Evolutionary conservation across 2,797 vertebrate species (phyloP).

Genomic region (Hapalemur alaotrensis): DNA sequence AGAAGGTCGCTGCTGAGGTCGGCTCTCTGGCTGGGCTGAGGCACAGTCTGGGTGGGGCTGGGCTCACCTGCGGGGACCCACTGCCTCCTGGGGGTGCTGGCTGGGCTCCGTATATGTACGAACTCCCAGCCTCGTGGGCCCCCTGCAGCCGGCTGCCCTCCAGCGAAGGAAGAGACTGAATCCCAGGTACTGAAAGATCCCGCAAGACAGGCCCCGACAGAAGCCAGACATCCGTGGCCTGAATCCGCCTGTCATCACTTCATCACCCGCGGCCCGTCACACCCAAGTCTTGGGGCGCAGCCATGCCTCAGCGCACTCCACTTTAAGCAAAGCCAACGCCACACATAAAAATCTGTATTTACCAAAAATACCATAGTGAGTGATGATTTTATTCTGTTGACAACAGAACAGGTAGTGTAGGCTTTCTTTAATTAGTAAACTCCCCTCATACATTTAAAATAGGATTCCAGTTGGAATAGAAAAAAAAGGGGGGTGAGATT

Average conservation of each 20-base stretch:
- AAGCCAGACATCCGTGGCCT: background rate
- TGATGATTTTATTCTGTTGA: constrained; percentile 4
- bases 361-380: background rate
- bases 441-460: background rate
- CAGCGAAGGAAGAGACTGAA: background rate
- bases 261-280: background rate
- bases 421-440: constrained; percentile 1
- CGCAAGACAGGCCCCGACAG: background rate
- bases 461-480: background rate
- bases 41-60: background rate
- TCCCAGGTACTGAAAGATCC: background rate
- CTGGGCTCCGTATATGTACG: accelerated
- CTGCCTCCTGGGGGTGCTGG: background rate
- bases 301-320: background rate
- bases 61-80: background rate
- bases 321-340: background rate
- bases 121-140: background rate
- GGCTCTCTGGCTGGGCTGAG: background rate
- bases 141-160: background rate
- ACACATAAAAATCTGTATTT: background rate
- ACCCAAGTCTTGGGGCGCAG: background rate
- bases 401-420: background rate
- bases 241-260: background rate
- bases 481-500: background rate
- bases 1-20: background rate